Conservation (phyloP, 2,113 vertebrate species). For the Polypterus bichir region DNA sequence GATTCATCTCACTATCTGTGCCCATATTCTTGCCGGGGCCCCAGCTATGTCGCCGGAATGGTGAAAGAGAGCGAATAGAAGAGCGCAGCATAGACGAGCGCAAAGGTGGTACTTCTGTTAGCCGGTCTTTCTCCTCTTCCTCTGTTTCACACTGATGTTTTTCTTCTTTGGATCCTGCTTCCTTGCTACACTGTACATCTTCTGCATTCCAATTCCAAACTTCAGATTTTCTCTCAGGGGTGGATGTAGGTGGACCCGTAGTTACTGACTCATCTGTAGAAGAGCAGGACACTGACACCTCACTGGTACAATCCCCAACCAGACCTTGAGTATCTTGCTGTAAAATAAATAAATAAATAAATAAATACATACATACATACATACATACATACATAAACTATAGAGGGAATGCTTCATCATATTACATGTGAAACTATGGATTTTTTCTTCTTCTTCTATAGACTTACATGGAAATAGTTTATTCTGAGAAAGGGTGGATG, state of each 20-base stretch:
- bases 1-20: slow-evolving; percentile 73
- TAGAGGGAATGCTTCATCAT: no score
- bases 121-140: slow-evolving; percentile 77
- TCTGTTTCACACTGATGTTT: slow-evolving; percentile 52
- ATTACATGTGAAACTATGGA: no score
- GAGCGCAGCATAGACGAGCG: slow-evolving; percentile 46
- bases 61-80: slow-evolving; percentile 69
- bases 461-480: no score
- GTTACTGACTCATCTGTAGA: slow-evolving; percentile 76
- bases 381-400: no score
- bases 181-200: slow-evolving; percentile 19
- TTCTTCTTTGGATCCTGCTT: slow-evolving; percentile 25
- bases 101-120: slow-evolving; percentile 61
- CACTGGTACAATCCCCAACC: slow-evolving; percentile 56
- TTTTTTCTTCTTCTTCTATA: no score
- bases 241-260: slow-evolving; percentile 68
- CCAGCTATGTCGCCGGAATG: slow-evolving; percentile 91
- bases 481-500: no score
- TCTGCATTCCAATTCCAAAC: slow-evolving; percentile 22
- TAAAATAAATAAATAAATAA: slow-evolving; percentile 23
- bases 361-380: not conserved
- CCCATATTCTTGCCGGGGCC: slow-evolving; percentile 77
- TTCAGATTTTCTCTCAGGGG: slow-evolving; percentile 43
- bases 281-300: slow-evolving; percentile 63
- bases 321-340: slow-evolving; percentile 38